Evolutionary conservation across 2,797 vertebrate genomes (phyloP), one percentile per base, ranked within the genome.

Genomic region (Salmo trutta): DNA sequence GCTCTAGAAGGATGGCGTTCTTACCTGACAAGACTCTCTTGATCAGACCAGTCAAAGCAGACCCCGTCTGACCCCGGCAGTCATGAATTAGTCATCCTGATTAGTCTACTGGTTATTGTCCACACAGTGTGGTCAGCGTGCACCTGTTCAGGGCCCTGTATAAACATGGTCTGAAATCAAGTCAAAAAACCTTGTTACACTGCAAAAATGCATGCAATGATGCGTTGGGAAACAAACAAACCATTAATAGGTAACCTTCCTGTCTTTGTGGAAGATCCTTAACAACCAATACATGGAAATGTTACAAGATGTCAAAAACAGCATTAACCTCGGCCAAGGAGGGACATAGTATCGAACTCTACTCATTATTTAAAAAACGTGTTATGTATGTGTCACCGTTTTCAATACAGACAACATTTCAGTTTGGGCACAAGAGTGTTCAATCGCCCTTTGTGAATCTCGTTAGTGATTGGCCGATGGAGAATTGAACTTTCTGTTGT

Each of bases 1-100:
- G 79, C 82, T 82, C 75, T 72, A 74, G 79, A 88, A 85, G 88
- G 80, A 84, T 84, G 82, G 71, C 62, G 47, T 75, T 75, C 62
- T 8, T 12, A 27, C 21, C 27, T 66, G 24, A 29, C 64, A 29
- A 66, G 12, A 24, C 56, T 62, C n/a, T 21, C n/a, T 21, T 62
- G 10, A 47, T 47, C 41, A 47, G 41, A 47, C 41, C 41, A 47
- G 7, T 47, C 10, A 47, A 47, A 47, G 10, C 56, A 62, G 19
- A 62, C n/a, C n/a, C 4, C 10, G 8, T 62, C 24, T 24, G 24
- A 24, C 24, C 24, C 24, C 1, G 56, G n/a, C 56, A 21, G 56
- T 62, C 19, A 62, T 19, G 56, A 21, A 21, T 21, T 6, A 21
- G n/a, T 8, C 56, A 21, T 21, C 2, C 56, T 62, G 56, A 62